Evolutionary conservation across 2,888 invertebrate species (phyloP), one percentile per base, ranked within the genome.

Genomic region (Byasa hedistus): DNA sequence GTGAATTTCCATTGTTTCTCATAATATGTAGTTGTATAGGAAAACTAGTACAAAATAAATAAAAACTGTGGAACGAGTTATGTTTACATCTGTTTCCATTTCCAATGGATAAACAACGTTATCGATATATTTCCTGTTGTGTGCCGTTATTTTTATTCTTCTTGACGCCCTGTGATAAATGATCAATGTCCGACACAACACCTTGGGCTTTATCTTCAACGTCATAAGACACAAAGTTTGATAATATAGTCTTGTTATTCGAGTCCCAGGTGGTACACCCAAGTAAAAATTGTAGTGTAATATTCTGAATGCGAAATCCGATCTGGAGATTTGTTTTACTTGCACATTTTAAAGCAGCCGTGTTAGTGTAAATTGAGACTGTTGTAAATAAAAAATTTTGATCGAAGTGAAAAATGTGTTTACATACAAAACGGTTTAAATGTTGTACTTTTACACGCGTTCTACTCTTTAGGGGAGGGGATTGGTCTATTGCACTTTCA

Each of bases 281-380:
- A 73, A 78, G 79, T 75, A 82, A 82, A 80, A 86, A 84, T 85
- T 85, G 82, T 79, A 82, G 75, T 80, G 82, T 83, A 82, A 83
- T 84, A 81, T 80, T 81, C 76, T 72, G 74, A 81, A 82, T 78
- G 73, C 73, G 73, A 74, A 75, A 79, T 75, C 77, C 74, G 77
- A 76, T 79, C 75, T 72, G 70, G 68, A 70, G 73, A 76, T 69
- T 74, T 72, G 72, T 76, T 71, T 68, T 72, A 70, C 70, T 72
- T 71, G 68, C 69, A 71, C 73, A 72, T 75, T 69, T 65, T 65
- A 27, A 52, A 61, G 52, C 60, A 32, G 36, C 15, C 44, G n/a
- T 22, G 59, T 64, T 64, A 44, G 54, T 59, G 54, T 27, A 21
- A 64, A 54, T 54, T 39, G 58, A 23, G 52, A 52, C 52, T 21